phyloP scores from a whole-genome alignment of 1,140 invertebrate species.

The Lordiphosa mommai region DNA sequence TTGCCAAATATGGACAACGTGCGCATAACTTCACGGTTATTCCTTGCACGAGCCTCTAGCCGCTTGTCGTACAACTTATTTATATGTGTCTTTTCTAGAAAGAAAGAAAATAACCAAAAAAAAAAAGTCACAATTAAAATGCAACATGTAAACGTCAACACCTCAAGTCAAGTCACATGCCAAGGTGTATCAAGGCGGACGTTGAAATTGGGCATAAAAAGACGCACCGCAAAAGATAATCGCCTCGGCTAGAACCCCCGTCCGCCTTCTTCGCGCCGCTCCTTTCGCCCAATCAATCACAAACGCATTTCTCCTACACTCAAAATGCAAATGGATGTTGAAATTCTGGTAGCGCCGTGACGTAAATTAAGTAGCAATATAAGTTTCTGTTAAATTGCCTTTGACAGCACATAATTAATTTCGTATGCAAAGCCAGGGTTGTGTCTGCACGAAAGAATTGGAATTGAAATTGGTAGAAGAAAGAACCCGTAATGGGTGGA shows the following conservation, averaged over 20 bases:
- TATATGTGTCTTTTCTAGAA: conserved; percentile 57
- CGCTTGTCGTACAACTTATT: conserved; percentile 73
- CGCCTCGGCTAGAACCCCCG: conserved; percentile 38
- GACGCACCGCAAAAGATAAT: conserved; percentile 68
- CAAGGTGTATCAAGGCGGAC: conserved; percentile 73
- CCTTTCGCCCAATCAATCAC: conserved; percentile 51
- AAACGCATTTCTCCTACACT: conserved; percentile 64
- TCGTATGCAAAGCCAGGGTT: conserved; percentile 57
- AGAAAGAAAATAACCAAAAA: conserved; percentile 9
- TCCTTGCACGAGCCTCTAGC: conserved; percentile 37
- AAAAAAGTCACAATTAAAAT: conserved; percentile 68
- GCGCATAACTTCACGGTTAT: conserved; percentile 69
- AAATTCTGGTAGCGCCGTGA: conserved; percentile 70
- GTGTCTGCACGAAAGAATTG: conserved; percentile 52
- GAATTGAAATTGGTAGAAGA: conserved; percentile 34
- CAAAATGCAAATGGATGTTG: conserved; percentile 63
- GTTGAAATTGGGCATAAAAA: conserved; percentile 75
- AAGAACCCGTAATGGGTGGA: conserved; percentile 47
- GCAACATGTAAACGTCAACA: conserved; percentile 74
- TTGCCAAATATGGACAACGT: conserved; percentile 59
- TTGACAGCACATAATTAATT: conserved; percentile 73
- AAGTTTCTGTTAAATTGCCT: conserved; percentile 73
- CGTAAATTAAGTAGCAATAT: conserved; percentile 77
- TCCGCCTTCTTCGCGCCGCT: conserved; percentile 6
- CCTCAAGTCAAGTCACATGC: conserved; percentile 61